Percentiles rank a stretch among this genome's conserved stretches.
These are phyloP conservation scores for Simalia tracyae DNA, from an alignment of 2,797 vertebrate species.

Conservation along the genomic window DNA sequence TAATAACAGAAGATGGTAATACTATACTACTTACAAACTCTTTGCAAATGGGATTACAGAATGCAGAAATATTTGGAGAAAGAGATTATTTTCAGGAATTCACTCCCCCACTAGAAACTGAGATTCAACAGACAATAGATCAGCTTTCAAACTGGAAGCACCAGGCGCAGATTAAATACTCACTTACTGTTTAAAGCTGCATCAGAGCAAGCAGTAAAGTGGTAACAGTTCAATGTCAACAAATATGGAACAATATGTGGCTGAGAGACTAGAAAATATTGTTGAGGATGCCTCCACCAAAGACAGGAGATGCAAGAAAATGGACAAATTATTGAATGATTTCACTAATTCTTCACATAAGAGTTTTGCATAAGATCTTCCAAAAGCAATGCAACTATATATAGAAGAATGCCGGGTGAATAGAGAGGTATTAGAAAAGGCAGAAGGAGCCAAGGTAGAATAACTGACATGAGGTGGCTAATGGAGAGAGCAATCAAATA, in stretches of 20 bases:
- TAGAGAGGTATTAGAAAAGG: too few species aligned
- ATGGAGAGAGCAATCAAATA: not conserved
- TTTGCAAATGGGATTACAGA: constrained; percentile 12
- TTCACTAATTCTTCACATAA: not conserved
- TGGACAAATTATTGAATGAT: not conserved
- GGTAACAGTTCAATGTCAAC: not conserved
- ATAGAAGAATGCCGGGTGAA: too few species aligned
- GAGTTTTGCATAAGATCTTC: not conserved
- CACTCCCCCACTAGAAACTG: not conserved
- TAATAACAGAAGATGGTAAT: not conserved
- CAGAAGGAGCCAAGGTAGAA: not conserved
- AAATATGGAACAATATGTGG: not conserved
- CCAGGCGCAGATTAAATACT: not conserved
- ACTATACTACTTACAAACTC: not conserved
- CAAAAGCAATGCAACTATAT: not conserved
- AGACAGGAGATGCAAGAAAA: not conserved
- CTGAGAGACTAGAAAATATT: not conserved
- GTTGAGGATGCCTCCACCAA: not conserved
- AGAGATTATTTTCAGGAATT: not conserved
- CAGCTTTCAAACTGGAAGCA: not conserved
- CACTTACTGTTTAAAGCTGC: not conserved
- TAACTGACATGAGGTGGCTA: not conserved
- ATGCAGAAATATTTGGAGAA: constrained; percentile 32
- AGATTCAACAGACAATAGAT: not conserved
- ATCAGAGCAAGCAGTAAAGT: not conserved